Evolutionary conservation across 2,888 invertebrate genomes (phyloP).

Genomic region (Ochropacha duplaris): DNA sequence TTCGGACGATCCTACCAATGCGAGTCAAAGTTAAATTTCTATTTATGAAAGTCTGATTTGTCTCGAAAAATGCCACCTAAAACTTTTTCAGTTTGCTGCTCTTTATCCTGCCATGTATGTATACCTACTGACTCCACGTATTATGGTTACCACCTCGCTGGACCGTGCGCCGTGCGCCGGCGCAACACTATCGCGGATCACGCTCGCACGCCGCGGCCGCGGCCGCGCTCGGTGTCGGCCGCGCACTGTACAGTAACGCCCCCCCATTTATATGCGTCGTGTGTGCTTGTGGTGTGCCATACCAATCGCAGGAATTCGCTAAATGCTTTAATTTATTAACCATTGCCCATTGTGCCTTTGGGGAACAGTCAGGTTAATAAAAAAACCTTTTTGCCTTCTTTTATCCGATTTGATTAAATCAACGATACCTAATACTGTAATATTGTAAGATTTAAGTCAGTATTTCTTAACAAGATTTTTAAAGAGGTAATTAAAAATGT

Average conservation of each 20-base stretch:
- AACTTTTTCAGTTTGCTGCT: too few species aligned
- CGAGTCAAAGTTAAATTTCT: too few species aligned
- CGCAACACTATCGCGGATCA: conserved; percentile 40
- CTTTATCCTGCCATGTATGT: neutral
- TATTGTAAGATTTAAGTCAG: too few species aligned
- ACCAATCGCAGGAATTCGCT: conserved; percentile 7
- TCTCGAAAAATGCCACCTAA: too few species aligned
- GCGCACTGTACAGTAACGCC: conserved; percentile 28
- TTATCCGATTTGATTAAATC: too few species aligned
- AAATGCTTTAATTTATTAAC: neutral
- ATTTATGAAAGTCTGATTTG: too few species aligned
- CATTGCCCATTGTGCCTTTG: neutral
- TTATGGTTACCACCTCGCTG: neutral
- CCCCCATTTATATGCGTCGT: conserved; percentile 31
- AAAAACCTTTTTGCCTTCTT: too few species aligned
- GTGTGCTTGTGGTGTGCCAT: conserved; percentile 36
- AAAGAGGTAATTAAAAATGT: too few species aligned
- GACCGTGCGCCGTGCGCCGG: neutral
- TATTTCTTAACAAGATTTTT: too few species aligned
- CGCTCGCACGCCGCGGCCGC: conserved; percentile 27
- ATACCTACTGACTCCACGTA: neutral
- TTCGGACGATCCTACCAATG: too few species aligned
- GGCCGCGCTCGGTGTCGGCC: conserved; percentile 10
- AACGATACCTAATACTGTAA: too few species aligned
- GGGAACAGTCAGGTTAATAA: neutral